Percentiles rank a stretch among this genome's conserved stretches.
Evolutionary conservation across 2,797 vertebrate genomes (phyloP).

Genomic region (Otus scops): DNA sequence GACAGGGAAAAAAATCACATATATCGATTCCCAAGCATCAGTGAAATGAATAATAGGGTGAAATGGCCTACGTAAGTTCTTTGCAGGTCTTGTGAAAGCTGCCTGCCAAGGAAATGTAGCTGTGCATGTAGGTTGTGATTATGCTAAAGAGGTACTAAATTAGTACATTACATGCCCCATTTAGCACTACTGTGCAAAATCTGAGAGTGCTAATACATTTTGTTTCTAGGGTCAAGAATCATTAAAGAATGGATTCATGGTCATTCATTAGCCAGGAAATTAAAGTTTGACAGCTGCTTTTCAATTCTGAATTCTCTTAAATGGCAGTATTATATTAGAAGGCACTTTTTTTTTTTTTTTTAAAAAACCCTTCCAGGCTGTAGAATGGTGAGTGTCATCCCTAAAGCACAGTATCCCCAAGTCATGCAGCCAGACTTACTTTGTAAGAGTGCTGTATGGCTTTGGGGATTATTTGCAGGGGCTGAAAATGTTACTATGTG

Average conservation of each 20-base stretch:
- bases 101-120: slow-evolving; percentile 41
- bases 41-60: slow-evolving; percentile 34
- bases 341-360: background rate
- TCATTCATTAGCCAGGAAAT: slow-evolving; percentile 76
- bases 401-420: background rate
- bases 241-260: slow-evolving; percentile 75
- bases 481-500: background rate
- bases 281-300: slow-evolving; percentile 71
- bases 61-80: slow-evolving; percentile 39
- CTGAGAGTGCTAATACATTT: slow-evolving; percentile 79
- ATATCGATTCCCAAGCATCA: slow-evolving; percentile 44
- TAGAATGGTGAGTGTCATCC: background rate
- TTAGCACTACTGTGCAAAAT: slow-evolving; percentile 76
- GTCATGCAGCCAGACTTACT: background rate
- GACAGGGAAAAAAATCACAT: background rate
- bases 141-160: slow-evolving; percentile 79
- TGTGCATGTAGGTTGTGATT: slow-evolving; percentile 61
- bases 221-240: slow-evolving; percentile 78
- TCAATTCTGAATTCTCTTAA: slow-evolving; percentile 68
- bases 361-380: background rate
- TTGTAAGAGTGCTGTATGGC: background rate
- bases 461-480: background rate
- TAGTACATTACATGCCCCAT: slow-evolving; percentile 78
- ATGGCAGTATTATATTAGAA: slow-evolving; percentile 50
- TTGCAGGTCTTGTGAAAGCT: slow-evolving; percentile 51